Conservation (phyloP, 2,797 vertebrate species). For the Parotocinclus haroldoi region DNA sequence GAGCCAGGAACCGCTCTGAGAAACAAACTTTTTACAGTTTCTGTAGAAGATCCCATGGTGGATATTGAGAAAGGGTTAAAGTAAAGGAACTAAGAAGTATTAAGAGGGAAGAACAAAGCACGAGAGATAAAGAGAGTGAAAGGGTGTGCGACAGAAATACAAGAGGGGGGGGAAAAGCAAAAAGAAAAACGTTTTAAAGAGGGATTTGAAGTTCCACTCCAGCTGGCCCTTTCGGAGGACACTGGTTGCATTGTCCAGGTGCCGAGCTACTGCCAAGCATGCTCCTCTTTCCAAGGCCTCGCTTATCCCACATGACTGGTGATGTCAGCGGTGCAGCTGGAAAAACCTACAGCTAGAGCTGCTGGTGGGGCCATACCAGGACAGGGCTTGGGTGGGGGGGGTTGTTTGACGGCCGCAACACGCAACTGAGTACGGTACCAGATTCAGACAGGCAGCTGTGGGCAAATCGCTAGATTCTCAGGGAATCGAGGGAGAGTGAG, state of each 20-base stretch:
- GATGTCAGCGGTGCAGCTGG: constrained; percentile 49
- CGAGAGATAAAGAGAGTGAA: no score
- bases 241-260: constrained; percentile 57
- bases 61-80: no score
- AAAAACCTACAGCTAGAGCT: constrained; percentile 5
- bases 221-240: constrained; percentile 56
- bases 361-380: constrained; percentile 15
- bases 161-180: background rate
- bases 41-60: no score
- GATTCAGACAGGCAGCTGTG: constrained; percentile 13
- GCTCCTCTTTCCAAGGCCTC: constrained; percentile 42
- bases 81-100: background rate
- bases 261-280: constrained; percentile 49
- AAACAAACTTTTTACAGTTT: no score
- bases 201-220: constrained; percentile 55
- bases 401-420: background rate
- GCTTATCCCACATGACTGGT: constrained; percentile 45
- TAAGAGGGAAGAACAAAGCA: constrained; percentile 1
- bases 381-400: constrained; percentile 20
- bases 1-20: no score
- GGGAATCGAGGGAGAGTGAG: background rate
- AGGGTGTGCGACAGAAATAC: background rate
- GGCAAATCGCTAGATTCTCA: constrained; percentile 2
- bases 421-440: background rate
- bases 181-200: constrained; percentile 43